Evolutionary conservation across 2,797 vertebrate genomes (phyloP), one percentile per base, ranked within the genome.

Genomic region (Malurus splendens): DNA sequence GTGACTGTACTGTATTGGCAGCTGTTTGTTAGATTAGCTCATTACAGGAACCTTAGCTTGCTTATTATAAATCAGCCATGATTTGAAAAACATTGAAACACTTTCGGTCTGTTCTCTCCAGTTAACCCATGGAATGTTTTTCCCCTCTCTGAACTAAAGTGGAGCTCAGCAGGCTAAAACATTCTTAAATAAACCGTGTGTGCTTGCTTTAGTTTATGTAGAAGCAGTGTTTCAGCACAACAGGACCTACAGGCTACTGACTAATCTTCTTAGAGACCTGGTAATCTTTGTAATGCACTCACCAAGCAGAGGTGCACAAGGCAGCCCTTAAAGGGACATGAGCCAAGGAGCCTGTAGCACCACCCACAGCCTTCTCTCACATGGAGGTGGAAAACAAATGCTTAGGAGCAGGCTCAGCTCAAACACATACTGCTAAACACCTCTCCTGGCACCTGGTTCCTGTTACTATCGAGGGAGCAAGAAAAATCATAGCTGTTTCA

Each of bases 211-310:
- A 60, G 54, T 71, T 90, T 74, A 82, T 15, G 18, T 2, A 3
- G 70, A 82, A 47, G 67, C 42, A 78, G 42, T 38, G 27, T 57
- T 83, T 81, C 4, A 1, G 38, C 28, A 11, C 9, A 89, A 70
- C 54, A 90, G 71, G 59, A 77, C 70, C 78, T 77, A 86, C 1
- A 67, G 66, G 56, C 74, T 44, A 74, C 81, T 38, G 70, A 71
- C 64, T 95, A 94, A 95, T 95, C 92, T 92, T 81, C 94, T 96
- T 95, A 96, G 36, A 59, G 87, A 45, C 47, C 3, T 4, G 13
- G 27, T 95, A 95, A 96, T 95, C 94, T 94, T 55, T 45, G 79
- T 79, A 82, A 92, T 42, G 47, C 90, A 87, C 68, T 89, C 75
- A 60, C 52, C 82, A 55, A 59, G 79, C 81, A 83, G 75, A 68